Evolutionary conservation across 1,140 invertebrate genomes (phyloP), one percentile per base, ranked within the genome.

Genomic region (Parasteatoda tepidariorum): DNA sequence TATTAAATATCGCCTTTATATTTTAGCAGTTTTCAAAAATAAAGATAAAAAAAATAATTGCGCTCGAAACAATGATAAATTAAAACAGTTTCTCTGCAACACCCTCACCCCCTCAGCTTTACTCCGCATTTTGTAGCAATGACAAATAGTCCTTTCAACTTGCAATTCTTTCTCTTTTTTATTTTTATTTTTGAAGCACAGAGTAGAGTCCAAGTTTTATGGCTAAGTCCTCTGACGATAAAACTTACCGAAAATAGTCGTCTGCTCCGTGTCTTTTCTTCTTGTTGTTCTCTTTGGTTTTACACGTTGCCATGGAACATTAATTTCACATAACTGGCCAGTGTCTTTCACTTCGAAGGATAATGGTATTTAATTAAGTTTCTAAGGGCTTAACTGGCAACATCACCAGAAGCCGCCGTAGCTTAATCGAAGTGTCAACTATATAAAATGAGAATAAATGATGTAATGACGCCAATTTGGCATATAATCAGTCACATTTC

Each of bases 291-390:
- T 62, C 34, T 62, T 62, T 30, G 73, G 34, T 59, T 75, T 74
- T 62, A 31, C 28, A 61, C 38, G 76, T 59, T 79, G 64, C 76
- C 76, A 67, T 33, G 54, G 64, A 68, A 68, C 76, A 79, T 79
- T 79, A 79, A 79, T 79, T 79, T 79, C 76, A 48, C 62, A 79
- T 79, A 79, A 79, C 76, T 79, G 76, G 62, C 31, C 68, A 68
- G 64, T 68, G 76, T 79, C 76, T 79, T 79, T 68, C 62, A 79
- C 62, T 57, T 68, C 11, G 48, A 31, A 28, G 48, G 76, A 68
- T 79, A 79, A 79, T 68, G 76, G 54, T 79, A 79, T 79, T 79
- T 79, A 79, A 79, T 79, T 79, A 79, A 79, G 76, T 79, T 79
- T 54, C 76, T 18, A 34, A 68, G 34, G 54, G 48, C 24, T 62